phyloP scores from a whole-genome alignment of 2,888 invertebrate species.

The Drosophila cognata region DNA sequence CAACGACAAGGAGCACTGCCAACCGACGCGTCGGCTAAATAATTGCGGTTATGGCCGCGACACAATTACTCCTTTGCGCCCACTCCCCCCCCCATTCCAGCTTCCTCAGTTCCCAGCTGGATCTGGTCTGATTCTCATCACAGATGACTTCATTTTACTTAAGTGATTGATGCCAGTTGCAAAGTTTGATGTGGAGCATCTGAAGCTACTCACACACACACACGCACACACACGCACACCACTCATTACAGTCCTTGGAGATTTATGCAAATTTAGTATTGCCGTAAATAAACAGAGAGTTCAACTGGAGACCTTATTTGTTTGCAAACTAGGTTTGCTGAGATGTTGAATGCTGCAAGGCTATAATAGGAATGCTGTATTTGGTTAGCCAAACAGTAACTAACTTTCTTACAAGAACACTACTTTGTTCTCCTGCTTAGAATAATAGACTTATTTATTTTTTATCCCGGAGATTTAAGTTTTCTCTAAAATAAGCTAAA shows the following conservation, averaged over 20 bases:
- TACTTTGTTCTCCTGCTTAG: neutral
- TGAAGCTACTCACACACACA: neutral
- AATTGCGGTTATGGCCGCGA: constrained; percentile 39
- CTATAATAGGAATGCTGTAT: neutral
- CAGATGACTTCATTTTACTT: constrained; percentile 58
- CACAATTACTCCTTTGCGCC: neutral
- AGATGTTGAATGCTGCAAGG: neutral
- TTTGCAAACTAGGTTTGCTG: neutral
- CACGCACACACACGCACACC: neutral
- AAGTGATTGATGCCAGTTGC: constrained; percentile 66
- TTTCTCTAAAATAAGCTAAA: too few species aligned
- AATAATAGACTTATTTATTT: neutral
- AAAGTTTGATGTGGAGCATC: constrained; percentile 43
- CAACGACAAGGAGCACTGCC: constrained; percentile 37
- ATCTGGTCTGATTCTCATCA: constrained; percentile 5
- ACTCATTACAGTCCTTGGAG: constrained; percentile 36
- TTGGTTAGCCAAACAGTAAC: neutral
- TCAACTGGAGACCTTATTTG: neutral
- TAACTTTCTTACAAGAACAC: neutral
- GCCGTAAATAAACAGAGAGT: constrained; percentile 18
- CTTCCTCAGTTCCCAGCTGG: neutral
- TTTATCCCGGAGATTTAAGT: neutral
- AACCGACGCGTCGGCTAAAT: constrained; percentile 33
- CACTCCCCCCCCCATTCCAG: neutral
- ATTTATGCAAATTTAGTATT: constrained; percentile 36